Evolutionary conservation across 2,113 vertebrate genomes (phyloP).

Genomic region (Taxidea taxus): DNA sequence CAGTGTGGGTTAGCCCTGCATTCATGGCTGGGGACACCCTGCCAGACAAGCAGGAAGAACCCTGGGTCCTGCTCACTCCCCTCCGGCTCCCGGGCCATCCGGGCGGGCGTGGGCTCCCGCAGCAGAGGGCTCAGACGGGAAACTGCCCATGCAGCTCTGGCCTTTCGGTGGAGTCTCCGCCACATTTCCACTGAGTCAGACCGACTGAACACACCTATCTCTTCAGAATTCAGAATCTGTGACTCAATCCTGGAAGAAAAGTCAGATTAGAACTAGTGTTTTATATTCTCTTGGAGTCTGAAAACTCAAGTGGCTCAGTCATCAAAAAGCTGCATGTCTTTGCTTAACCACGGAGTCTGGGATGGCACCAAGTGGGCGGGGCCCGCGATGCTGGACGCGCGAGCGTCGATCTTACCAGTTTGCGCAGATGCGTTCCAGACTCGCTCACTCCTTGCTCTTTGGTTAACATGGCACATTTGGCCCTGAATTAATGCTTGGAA

Average conservation of each 20-base stretch:
- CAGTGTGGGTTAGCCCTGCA: not conserved
- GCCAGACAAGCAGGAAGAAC: not conserved
- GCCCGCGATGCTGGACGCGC: not conserved
- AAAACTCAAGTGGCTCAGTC: not conserved
- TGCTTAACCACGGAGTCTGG: not conserved
- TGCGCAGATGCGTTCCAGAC: not conserved
- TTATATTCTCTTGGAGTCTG: not conserved
- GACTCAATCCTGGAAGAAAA: slow-evolving; percentile 21
- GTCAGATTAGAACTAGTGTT: slow-evolving; percentile 13
- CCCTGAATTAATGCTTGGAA: not conserved
- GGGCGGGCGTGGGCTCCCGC: no score
- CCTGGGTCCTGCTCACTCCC: not conserved
- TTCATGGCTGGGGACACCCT: not conserved
- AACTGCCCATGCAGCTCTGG: not conserved
- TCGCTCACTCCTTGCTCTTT: not conserved
- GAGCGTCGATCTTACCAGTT: not conserved
- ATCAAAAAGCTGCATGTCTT: not conserved
- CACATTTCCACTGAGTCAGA: not conserved
- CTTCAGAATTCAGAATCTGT: not conserved
- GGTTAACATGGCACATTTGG: not conserved
- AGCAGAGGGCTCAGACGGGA: slow-evolving; percentile 14
- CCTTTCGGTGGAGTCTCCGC: not conserved
- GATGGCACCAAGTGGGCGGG: not conserved
- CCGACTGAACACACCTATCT: not conserved
- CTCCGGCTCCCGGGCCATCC: not conserved